phyloP scores from a whole-genome alignment of 2,113 vertebrate species.

The Microcebus tavaratra region DNA sequence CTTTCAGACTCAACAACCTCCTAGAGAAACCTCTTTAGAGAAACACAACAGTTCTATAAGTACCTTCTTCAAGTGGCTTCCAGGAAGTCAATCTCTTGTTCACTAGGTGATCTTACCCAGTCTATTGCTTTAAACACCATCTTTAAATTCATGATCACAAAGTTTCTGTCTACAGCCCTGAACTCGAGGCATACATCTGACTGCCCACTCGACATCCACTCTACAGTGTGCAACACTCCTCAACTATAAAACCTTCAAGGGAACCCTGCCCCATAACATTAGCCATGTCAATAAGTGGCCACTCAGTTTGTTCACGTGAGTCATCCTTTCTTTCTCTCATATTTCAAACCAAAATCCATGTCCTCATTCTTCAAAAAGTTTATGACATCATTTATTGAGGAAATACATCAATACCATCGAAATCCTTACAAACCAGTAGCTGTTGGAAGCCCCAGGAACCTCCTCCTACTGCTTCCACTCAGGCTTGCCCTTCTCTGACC shows the following conservation, averaged over 20 bases:
- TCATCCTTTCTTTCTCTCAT: not conserved
- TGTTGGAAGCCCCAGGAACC: not conserved
- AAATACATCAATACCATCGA: not conserved
- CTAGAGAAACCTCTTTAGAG: not conserved
- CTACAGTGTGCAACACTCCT: not conserved
- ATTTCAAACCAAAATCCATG: not conserved
- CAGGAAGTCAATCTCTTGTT: not conserved
- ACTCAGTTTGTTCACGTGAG: not conserved
- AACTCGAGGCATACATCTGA: not conserved
- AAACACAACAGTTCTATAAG: not conserved
- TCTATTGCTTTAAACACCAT: not conserved
- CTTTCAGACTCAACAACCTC: not conserved
- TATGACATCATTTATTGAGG: not conserved
- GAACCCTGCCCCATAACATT: not conserved
- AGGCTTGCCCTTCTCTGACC: not conserved
- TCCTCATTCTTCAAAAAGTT: not conserved
- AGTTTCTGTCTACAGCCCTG: not conserved
- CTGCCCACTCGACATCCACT: not conserved
- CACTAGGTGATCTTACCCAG: not conserved
- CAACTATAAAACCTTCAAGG: not conserved
- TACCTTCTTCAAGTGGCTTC: not conserved
- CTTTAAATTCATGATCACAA: not conserved
- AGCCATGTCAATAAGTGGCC: not conserved
- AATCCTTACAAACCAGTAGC: not conserved
- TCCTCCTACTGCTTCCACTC: not conserved